These are phyloP conservation scores for Aphodius granarius DNA, from an alignment of 2,888 invertebrate genomes.

Conservation along the genomic window DNA sequence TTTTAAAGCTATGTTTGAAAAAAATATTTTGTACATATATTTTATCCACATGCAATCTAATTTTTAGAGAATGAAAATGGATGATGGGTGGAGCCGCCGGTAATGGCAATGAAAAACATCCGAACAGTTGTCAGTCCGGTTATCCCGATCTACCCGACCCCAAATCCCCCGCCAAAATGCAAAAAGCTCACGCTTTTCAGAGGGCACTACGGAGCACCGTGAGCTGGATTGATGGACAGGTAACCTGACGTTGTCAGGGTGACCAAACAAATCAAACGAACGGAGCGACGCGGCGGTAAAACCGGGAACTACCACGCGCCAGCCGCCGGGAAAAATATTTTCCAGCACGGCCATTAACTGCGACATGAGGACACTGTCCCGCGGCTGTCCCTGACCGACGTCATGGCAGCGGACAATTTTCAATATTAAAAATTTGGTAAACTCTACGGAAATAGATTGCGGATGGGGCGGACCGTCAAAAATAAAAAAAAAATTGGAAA, in stretches of 20 bases:
- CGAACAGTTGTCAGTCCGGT: not conserved
- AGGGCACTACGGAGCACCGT: not conserved
- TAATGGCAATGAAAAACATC: not conserved
- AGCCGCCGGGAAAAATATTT: conserved; percentile 53
- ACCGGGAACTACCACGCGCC: not conserved
- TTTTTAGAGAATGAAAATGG: not conserved
- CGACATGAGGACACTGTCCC: conserved; percentile 41
- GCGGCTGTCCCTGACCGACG: conserved; percentile 19
- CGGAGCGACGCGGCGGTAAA: conserved; percentile 34
- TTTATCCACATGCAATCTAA: not conserved
- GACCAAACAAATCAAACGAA: conserved; percentile 45
- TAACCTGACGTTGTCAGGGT: conserved; percentile 41
- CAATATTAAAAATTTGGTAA: conserved; percentile 29
- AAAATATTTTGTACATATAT: too few relatives aligned
- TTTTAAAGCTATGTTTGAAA: too few relatives aligned
- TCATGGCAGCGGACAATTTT: conserved; percentile 30
- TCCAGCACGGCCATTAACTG: conserved; percentile 49
- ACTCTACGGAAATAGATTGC: conserved; percentile 22
- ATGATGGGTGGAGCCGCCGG: not conserved
- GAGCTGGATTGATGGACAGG: conserved; percentile 29
- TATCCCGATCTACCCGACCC: not conserved
- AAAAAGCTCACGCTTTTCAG: not conserved
- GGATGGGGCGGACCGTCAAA: not conserved
- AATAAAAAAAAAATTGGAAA: not conserved
- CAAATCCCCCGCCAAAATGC: not conserved